phyloP scores from a whole-genome alignment of 2,113 vertebrate species.

The Fregata magnificens region DNA sequence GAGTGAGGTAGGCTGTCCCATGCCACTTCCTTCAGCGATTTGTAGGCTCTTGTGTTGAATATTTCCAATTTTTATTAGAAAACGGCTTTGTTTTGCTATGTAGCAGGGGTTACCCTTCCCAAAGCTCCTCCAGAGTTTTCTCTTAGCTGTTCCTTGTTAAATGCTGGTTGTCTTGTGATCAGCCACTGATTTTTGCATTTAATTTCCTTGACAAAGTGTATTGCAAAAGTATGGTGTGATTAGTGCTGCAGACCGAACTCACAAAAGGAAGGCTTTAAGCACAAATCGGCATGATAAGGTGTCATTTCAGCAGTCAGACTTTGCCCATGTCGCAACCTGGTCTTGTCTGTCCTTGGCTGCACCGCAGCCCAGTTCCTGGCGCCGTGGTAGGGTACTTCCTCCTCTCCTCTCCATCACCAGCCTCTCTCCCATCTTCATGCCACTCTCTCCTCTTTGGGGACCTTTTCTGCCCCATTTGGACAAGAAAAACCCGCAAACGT shows the following conservation, averaged over 20 bases:
- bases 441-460: rapidly evolving
- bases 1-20: neutral
- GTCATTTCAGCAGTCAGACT: neutral
- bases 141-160: neutral
- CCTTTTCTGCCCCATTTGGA: neutral
- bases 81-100: neutral
- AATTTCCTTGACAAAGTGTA: neutral
- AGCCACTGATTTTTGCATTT: neutral
- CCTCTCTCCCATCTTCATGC: neutral
- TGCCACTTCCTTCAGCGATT: neutral
- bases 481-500: neutral
- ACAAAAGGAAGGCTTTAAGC: neutral
- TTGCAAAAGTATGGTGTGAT: neutral
- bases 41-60: neutral
- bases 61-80: neutral
- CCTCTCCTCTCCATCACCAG: too few species aligned
- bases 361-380: neutral
- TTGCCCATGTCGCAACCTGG: too few species aligned
- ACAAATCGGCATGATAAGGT: rapidly evolving
- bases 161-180: neutral
- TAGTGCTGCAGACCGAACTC: too few species aligned
- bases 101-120: too few species aligned
- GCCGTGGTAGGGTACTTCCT: neutral
- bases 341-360: rapidly evolving
- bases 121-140: neutral